Evolutionary conservation across 2,113 vertebrate genomes (phyloP), one percentile per base, ranked within the genome.

Genomic region (Cyprinodon brontotheroides): DNA sequence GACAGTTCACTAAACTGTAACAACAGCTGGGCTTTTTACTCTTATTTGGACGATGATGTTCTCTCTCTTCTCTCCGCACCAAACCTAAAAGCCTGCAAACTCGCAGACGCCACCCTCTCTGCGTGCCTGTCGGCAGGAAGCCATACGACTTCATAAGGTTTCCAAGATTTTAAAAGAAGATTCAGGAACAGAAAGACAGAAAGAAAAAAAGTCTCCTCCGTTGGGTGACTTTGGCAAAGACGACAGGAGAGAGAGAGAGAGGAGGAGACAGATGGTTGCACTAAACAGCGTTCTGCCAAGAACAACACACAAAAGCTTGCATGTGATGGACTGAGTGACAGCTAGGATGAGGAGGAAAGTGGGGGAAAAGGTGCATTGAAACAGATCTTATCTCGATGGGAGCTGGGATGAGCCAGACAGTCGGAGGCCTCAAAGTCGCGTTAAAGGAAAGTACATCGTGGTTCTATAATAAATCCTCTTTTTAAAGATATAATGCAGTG

Each of bases 261-360:
- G 96, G 94, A 96, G 96, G 96, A 97, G 97, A 99, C 98, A 99
- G 98, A 98, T 98, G 97, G 97, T 97, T 97, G 95, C 94, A 95
- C 96, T 95, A 95, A 96, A 95, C 93, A 95, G 87, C 91, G 82
- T 92, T 94, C 95, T 99, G 97, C 97, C 97, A 99, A 97, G 92
- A 94, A 93, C 89, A 93, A 93, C 92, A 92, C 91, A 93, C 95
- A 93, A 95, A 95, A 93, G 92, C 92, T 93, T 74, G 92, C 91
- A 93, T 95, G 93, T 95, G 96, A 96, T 95, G 95, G 90, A 89
- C 87, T 95, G 96, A 97, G 94, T 96, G 96, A 96, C 96, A 95
- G 95, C 81, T 75, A 70, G 72, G 82, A 81, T 14, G 82, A 81
- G 70, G 72, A 81, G 60, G 78, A 75, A 50, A 79, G 83, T 13